phyloP scores from a whole-genome alignment of 2,113 vertebrate species.

The Lota lota region DNA sequence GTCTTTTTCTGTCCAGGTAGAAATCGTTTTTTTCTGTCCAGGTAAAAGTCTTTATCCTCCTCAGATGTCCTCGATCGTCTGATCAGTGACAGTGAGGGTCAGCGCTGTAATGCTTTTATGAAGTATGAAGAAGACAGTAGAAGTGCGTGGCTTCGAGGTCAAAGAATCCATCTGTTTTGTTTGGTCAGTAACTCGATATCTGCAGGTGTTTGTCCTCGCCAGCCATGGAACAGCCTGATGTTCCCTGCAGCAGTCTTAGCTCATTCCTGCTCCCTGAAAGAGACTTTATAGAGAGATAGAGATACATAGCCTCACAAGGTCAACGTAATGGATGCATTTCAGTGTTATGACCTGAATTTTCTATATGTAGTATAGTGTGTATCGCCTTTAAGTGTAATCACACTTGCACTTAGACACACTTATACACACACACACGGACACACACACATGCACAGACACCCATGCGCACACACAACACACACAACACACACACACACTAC shows the following conservation, averaged over 20 bases:
- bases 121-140: background rate
- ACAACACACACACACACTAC: background rate
- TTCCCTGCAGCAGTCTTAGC: slow-evolving; percentile 29
- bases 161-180: slow-evolving; percentile 58
- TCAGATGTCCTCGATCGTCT: slow-evolving; percentile 2
- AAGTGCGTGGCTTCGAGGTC: slow-evolving; percentile 48
- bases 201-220: slow-evolving; percentile 43
- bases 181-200: slow-evolving; percentile 61
- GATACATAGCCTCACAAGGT: too few relatives aligned
- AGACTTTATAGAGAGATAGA: background rate
- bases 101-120: background rate
- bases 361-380: too few relatives aligned
- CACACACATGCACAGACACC: background rate
- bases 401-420: background rate
- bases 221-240: slow-evolving; percentile 12
- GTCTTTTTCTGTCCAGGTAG: too few relatives aligned
- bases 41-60: background rate
- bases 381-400: too few relatives aligned
- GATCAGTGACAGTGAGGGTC: too few relatives aligned
- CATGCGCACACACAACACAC: background rate
- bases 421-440: too few relatives aligned
- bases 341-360: too few relatives aligned
- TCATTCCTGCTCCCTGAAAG: slow-evolving; percentile 40
- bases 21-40: too few relatives aligned
- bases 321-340: too few relatives aligned